These are phyloP conservation scores for Notothenia rossii DNA, from an alignment of 2,113 vertebrate species.

Conservation along the genomic window DNA sequence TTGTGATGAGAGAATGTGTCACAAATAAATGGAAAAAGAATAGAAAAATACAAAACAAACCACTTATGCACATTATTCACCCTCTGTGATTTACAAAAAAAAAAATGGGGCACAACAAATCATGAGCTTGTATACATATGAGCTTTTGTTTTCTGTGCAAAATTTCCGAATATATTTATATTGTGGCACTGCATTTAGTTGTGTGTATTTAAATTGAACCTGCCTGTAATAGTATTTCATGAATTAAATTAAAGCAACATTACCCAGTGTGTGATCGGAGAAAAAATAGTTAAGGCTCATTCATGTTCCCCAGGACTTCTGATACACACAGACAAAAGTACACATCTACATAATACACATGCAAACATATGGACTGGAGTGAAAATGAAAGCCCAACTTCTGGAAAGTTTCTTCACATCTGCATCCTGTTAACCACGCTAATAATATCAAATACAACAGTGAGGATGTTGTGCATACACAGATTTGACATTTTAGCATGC, in stretches of 20 bases:
- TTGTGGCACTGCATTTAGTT: constrained; percentile 25
- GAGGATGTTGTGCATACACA: constrained; percentile 6
- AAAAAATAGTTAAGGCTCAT: constrained; percentile 9
- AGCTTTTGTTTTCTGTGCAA: constrained; percentile 1
- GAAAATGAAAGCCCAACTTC: constrained; percentile 65
- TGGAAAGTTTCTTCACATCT: constrained; percentile 71
- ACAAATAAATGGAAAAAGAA: constrained; percentile 30
- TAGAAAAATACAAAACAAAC: constrained; percentile 42
- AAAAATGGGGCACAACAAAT: constrained; percentile 38
- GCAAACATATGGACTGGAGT: constrained; percentile 9
- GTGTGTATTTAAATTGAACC: constrained; percentile 19
- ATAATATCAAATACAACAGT: constrained; percentile 59
- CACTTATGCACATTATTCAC: constrained; percentile 36
- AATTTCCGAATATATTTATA: constrained; percentile 26
- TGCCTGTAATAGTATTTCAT: neutral
- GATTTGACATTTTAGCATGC: constrained; percentile 25
- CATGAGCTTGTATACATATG: constrained; percentile 30
- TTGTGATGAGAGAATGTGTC: constrained; percentile 43
- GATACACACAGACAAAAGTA: constrained; percentile 3
- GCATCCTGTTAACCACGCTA: constrained; percentile 68
- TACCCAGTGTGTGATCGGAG: neutral
- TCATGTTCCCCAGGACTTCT: constrained; percentile 1
- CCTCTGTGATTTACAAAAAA: constrained; percentile 26
- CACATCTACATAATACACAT: constrained; percentile 14
- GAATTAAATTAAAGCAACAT: constrained; percentile 12